These are phyloP conservation scores for Panthera tigris DNA, from an alignment of 2,113 vertebrate species.

Conservation along the genomic window DNA sequence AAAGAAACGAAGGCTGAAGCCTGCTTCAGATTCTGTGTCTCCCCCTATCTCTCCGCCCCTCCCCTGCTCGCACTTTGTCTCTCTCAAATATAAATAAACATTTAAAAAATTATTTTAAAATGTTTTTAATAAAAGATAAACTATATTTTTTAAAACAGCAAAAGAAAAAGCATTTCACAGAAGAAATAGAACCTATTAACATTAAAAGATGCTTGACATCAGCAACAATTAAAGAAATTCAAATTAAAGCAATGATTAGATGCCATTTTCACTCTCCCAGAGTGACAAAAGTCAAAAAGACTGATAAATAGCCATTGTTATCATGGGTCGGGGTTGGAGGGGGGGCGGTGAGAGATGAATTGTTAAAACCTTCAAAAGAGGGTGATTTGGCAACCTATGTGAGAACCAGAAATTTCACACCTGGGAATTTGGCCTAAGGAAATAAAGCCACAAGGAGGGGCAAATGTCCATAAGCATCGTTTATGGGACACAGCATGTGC, in stretches of 20 bases:
- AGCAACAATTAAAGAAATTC: neutral
- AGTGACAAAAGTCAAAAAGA: neutral
- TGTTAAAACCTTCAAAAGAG: neutral
- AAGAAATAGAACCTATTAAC: neutral
- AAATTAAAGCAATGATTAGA: constrained; percentile 3
- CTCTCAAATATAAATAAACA: no score
- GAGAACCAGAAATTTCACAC: constrained; percentile 22
- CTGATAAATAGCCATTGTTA: neutral
- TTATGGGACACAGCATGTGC: neutral
- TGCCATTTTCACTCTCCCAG: neutral
- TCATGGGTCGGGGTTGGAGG: neutral
- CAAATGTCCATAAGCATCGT: neutral
- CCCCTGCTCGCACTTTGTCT: no score
- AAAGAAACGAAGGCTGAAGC: neutral
- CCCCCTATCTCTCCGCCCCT: no score
- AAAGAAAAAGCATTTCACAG: constrained; percentile 2
- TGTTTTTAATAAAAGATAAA: neutral
- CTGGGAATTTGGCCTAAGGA: neutral
- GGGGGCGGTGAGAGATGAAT: neutral
- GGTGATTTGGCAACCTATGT: neutral
- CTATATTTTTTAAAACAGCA: neutral
- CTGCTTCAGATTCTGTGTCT: no score
- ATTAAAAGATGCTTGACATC: neutral
- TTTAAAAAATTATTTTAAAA: no score
- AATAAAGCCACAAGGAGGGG: neutral